Percentiles rank a stretch among this genome's conserved stretches.
Evolutionary conservation across 2,888 invertebrate genomes (phyloP).

Genomic region (Galerucella pusilla): DNA sequence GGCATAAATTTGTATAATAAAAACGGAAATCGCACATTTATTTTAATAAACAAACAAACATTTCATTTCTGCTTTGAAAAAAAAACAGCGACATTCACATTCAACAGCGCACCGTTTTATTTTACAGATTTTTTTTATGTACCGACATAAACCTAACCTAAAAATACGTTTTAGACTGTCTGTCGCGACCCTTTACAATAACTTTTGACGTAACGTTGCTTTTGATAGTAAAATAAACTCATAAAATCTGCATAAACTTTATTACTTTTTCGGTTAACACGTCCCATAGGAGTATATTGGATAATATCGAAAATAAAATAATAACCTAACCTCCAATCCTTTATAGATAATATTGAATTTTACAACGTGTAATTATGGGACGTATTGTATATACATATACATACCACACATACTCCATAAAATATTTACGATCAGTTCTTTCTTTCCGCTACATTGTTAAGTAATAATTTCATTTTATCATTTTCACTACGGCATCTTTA

Average conservation of each 20-base stretch:
- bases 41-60: too few relatives aligned
- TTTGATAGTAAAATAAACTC: constrained; percentile 24
- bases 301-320: too few relatives aligned
- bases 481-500: constrained; percentile 18
- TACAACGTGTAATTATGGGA: constrained; percentile 27
- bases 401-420: constrained; percentile 6
- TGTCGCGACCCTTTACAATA: constrained; percentile 22
- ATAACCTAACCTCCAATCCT: not conserved
- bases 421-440: constrained; percentile 26
- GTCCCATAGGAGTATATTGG: constrained; percentile 25
- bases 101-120: not conserved
- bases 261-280: constrained; percentile 36
- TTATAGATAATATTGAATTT: constrained; percentile 33
- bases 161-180: constrained; percentile 28
- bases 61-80: too few relatives aligned
- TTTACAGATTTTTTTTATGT: constrained; percentile 12
- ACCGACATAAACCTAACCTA: constrained; percentile 5
- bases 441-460: constrained; percentile 30
- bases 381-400: not conserved
- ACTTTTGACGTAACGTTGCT: constrained; percentile 20
- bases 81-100: too few relatives aligned
- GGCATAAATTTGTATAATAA: too few relatives aligned
- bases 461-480: constrained; percentile 24
- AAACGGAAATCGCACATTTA: too few relatives aligned
- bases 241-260: constrained; percentile 35